Conservation (phyloP, 2,797 vertebrate genomes). For the Sparus aurata region DNA sequence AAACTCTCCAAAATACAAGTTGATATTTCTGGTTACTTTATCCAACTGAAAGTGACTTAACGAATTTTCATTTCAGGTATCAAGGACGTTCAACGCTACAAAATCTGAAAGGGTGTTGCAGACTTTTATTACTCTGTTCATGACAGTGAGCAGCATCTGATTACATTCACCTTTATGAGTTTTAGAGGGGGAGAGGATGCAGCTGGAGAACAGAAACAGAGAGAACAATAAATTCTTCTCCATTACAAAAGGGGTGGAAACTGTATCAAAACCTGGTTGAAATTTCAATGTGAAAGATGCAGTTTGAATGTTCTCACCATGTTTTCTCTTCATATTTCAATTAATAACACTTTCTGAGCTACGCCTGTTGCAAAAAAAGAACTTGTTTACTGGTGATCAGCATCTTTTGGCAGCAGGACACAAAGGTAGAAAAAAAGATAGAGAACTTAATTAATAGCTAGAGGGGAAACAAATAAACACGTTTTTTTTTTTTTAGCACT, state of each 20-base stretch:
- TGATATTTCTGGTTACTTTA: neutral
- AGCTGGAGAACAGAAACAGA: neutral
- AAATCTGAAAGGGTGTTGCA: neutral
- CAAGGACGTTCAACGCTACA: slow-evolving; percentile 7
- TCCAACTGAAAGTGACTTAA: slow-evolving; percentile 8
- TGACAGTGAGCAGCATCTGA: slow-evolving; percentile 7
- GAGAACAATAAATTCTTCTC: neutral
- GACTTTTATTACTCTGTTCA: slow-evolving; percentile 14
- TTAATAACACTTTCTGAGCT: neutral
- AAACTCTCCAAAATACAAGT: neutral
- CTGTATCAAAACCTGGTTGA: neutral
- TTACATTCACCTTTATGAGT: slow-evolving; percentile 12
- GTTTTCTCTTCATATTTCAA: neutral
- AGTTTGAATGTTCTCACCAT: neutral
- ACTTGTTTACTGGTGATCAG: neutral
- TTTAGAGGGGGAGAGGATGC: neutral
- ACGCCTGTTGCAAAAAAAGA: neutral
- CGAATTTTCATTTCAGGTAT: slow-evolving; percentile 10
- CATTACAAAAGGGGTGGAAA: neutral
- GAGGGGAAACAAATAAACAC: too few species aligned
- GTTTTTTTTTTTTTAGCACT: too few species aligned
- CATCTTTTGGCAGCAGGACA: neutral
- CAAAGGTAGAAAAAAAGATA: neutral
- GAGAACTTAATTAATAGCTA: neutral
- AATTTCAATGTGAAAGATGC: neutral